phyloP scores from a whole-genome alignment of 2,113 vertebrate species.

The Solea senegalensis region DNA sequence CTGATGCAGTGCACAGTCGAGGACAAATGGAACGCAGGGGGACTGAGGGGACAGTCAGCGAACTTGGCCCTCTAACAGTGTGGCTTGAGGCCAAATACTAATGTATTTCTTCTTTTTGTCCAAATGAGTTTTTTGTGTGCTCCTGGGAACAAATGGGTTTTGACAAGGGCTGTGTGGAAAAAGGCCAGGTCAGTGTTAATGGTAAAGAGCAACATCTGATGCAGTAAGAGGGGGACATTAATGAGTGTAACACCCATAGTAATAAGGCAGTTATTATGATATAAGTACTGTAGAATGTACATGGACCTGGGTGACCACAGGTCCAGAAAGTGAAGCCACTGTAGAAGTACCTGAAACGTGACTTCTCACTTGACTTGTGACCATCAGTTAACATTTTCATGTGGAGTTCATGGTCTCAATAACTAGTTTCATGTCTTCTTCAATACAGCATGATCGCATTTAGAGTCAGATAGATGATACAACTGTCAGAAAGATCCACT shows the following conservation, averaged over 20 bases:
- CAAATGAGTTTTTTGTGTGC: constrained; percentile 62
- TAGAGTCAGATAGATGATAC: too few relatives aligned
- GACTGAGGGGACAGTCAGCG: constrained; percentile 48
- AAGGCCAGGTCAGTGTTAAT: constrained; percentile 42
- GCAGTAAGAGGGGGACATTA: not conserved
- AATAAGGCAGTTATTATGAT: not conserved
- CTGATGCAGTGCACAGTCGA: constrained; percentile 44
- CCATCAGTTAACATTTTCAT: too few relatives aligned
- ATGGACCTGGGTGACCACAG: too few relatives aligned
- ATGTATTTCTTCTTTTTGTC: constrained; percentile 73
- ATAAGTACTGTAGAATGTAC: too few relatives aligned
- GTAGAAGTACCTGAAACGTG: too few relatives aligned
- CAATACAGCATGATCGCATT: too few relatives aligned
- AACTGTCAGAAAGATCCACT: too few relatives aligned
- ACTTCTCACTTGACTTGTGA: too few relatives aligned
- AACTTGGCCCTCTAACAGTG: constrained; percentile 63
- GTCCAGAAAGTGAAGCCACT: too few relatives aligned
- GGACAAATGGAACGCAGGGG: constrained; percentile 64
- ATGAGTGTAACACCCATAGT: constrained; percentile 11
- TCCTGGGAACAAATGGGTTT: constrained; percentile 45
- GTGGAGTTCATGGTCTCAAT: too few relatives aligned
- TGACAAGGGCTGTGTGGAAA: constrained; percentile 48
- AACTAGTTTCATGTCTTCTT: too few relatives aligned
- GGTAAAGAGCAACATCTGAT: constrained; percentile 12
- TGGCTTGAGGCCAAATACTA: constrained; percentile 86